Evolutionary conservation across 2,113 vertebrate species (phyloP), one percentile per base, ranked within the genome.

Genomic region (Colossoma macropomum): DNA sequence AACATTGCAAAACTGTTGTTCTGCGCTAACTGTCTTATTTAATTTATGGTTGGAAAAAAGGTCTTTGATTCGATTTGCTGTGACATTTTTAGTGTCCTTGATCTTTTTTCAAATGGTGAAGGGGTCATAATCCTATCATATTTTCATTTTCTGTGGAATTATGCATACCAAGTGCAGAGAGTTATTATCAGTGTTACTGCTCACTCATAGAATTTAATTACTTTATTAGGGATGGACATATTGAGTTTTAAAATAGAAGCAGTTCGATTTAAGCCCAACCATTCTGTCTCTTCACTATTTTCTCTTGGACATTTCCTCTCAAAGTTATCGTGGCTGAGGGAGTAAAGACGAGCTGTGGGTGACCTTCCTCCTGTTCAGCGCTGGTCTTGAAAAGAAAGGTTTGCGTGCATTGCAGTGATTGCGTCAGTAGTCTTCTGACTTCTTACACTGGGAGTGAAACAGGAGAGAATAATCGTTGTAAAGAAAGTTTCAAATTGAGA

Each of bases 51-150:
- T 38, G 17, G 30, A 41, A 34, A 15, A 34, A 6, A 7, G 17
- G 45, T 30, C 77, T 79, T 70, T 79, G 77, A 79, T 79, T 52
- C 56, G n/a, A 70, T 80, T 70, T 19, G 0, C 15, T 59, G 38
- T 15, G 48, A 19, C n/a, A 3, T 38, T 28, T 27, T 9, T 13
- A 62, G 7, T 54, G 11, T 52, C 66, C 77, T 80, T 80, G 48
- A 54, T 69, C 19, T 69, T 25, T 25, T n/a, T 25, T 30, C 27
- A 66, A 25, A 6, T 19, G 56, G 12, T n/a, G 28, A 48, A n/a
- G 48, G 21, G 34, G 68, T 45, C 38, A 25, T 5, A 25, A 9
- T 27, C 17, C 17, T 13, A 21, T 69, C 9, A 7, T 69, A 23
- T 38, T 69, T 32, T 69, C 0, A 38, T 69, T 7, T 69, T 34